These are phyloP conservation scores for Cydia amplana DNA, from an alignment of 1,140 invertebrate genomes.

Conservation along the genomic window DNA sequence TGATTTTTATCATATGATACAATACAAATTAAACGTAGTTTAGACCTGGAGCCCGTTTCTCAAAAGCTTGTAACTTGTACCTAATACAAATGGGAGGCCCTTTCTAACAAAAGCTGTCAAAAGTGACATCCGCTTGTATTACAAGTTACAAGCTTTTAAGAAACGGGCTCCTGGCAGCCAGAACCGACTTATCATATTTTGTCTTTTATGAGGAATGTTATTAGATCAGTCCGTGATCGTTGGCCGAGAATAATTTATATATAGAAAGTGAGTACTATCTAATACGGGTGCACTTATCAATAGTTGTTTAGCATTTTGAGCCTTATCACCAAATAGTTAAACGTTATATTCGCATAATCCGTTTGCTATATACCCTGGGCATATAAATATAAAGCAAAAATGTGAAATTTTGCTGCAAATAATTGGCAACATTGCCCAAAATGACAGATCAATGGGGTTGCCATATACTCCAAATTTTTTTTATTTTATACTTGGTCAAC, in stretches of 20 bases:
- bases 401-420: not conserved
- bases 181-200: not conserved
- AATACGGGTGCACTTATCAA: slow-evolving; percentile 31
- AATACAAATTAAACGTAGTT: too few relatives aligned
- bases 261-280: slow-evolving; percentile 29
- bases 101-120: too few relatives aligned
- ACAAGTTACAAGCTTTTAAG: too few relatives aligned
- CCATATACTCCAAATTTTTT: too few relatives aligned
- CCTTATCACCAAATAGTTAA: slow-evolving; percentile 22
- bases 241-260: not conserved
- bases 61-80: too few relatives aligned
- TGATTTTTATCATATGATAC: too few relatives aligned
- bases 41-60: too few relatives aligned
- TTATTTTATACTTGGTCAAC: too few relatives aligned
- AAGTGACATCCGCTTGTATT: too few relatives aligned
- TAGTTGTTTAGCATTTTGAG: slow-evolving; percentile 19
- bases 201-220: not conserved
- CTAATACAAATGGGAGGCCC: too few relatives aligned
- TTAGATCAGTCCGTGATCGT: not conserved
- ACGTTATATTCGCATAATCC: not conserved
- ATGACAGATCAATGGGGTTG: not conserved
- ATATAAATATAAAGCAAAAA: not conserved
- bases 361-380: not conserved
- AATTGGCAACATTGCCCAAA: not conserved
- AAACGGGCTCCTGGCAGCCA: too few relatives aligned